phyloP scores from a whole-genome alignment of 1,140 invertebrate species.

The Plodia interpunctella region DNA sequence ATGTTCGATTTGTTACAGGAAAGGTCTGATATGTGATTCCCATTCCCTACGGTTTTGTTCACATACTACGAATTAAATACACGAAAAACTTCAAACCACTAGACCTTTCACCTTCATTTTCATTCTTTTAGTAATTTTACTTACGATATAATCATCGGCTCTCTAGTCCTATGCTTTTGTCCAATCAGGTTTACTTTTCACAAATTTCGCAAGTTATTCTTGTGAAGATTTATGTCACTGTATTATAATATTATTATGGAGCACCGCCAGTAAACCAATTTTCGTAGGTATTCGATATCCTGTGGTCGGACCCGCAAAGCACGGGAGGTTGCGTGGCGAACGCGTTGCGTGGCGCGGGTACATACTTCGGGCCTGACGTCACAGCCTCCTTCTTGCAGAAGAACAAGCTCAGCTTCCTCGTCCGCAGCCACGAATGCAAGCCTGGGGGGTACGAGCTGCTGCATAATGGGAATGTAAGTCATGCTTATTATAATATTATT shows the following conservation, averaged over 20 bases:
- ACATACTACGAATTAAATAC: too few relatives aligned
- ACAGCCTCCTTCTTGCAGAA: conserved; percentile 86
- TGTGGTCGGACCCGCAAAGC: conserved; percentile 94
- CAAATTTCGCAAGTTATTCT: too few relatives aligned
- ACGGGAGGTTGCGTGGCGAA: conserved; percentile 87
- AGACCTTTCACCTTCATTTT: too few relatives aligned
- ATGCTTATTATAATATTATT: too few relatives aligned
- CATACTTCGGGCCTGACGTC: conserved; percentile 94
- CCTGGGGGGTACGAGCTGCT: conserved; percentile 91
- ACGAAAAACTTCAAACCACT: too few relatives aligned
- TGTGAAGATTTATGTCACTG: too few relatives aligned
- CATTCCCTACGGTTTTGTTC: background rate
- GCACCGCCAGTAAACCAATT: too few relatives aligned
- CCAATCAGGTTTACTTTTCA: too few relatives aligned
- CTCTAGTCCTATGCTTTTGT: too few relatives aligned
- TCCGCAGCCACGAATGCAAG: conserved; percentile 96
- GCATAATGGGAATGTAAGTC: conserved; percentile 87
- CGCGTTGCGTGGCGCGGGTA: conserved; percentile 90
- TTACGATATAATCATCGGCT: too few relatives aligned
- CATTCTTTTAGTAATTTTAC: too few relatives aligned
- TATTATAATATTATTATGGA: too few relatives aligned
- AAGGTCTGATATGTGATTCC: background rate
- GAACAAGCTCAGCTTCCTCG: conserved; percentile 85
- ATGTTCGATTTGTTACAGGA: background rate
- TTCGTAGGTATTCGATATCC: conserved; percentile 88